Conservation (phyloP, 2,797 vertebrate species). For the Cottoperca gobio region DNA sequence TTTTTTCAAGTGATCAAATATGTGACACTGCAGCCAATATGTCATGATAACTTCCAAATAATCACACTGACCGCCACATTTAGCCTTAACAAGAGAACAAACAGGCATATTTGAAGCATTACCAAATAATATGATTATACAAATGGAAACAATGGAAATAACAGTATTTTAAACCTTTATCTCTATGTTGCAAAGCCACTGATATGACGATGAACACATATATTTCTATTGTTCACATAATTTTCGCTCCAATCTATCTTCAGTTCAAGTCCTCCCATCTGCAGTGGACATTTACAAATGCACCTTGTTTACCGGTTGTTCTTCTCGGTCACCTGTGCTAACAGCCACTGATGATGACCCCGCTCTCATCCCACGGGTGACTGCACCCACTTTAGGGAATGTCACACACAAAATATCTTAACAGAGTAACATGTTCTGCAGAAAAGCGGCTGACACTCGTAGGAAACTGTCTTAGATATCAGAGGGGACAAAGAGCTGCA, state of each 20-base stretch:
- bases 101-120: neutral
- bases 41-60: conserved; percentile 36
- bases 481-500: conserved; percentile 44
- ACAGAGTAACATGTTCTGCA: conserved; percentile 46
- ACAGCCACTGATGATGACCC: conserved; percentile 46
- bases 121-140: neutral
- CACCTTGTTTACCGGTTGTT: conserved; percentile 39
- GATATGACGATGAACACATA: neutral
- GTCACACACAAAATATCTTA: conserved; percentile 35
- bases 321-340: conserved; percentile 55
- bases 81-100: neutral
- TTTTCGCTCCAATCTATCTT: conserved; percentile 5
- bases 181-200: neutral
- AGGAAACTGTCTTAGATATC: conserved; percentile 51
- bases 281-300: conserved; percentile 45
- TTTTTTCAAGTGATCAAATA: conserved; percentile 44
- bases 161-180: neutral
- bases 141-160: neutral
- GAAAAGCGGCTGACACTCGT: conserved; percentile 56
- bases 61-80: conserved; percentile 20
- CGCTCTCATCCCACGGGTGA: conserved; percentile 37
- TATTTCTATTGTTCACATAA: neutral
- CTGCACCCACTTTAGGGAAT: conserved; percentile 50
- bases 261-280: neutral
- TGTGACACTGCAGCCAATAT: conserved; percentile 46